Conservation (phyloP, 2,113 vertebrate species). For the Ginglymostoma cirratum region DNA sequence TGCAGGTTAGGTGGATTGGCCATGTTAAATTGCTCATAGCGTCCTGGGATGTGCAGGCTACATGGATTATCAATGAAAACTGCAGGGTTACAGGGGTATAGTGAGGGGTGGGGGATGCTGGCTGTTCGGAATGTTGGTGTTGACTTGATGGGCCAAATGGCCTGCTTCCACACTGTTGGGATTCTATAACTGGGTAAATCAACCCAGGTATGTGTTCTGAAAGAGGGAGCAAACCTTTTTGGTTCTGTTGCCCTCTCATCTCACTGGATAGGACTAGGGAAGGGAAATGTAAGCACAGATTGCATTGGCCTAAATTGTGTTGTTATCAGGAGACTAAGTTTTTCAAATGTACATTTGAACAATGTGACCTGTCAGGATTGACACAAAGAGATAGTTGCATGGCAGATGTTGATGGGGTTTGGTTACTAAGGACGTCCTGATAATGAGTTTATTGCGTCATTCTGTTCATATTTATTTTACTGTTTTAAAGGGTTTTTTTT, state of each 20-base stretch:
- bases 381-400: neutral
- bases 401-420: neutral
- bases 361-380: neutral
- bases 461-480: neutral
- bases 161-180: too few species aligned
- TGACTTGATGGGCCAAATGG: too few species aligned
- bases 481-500: neutral
- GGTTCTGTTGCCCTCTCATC: neutral
- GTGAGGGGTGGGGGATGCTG: too few species aligned
- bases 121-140: too few species aligned
- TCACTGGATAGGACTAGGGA: neutral
- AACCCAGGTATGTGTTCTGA: too few species aligned
- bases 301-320: neutral
- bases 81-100: too few species aligned
- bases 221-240: neutral
- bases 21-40: too few species aligned
- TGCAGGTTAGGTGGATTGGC: too few species aligned
- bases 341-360: neutral
- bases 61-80: too few species aligned
- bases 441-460: neutral
- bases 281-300: neutral
- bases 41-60: too few species aligned
- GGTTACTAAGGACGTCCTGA: neutral
- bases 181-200: neutral
- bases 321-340: neutral